Base-by-base conservation (phyloP, 2,113 vertebrate species). In the Gulo gulo region DNA sequence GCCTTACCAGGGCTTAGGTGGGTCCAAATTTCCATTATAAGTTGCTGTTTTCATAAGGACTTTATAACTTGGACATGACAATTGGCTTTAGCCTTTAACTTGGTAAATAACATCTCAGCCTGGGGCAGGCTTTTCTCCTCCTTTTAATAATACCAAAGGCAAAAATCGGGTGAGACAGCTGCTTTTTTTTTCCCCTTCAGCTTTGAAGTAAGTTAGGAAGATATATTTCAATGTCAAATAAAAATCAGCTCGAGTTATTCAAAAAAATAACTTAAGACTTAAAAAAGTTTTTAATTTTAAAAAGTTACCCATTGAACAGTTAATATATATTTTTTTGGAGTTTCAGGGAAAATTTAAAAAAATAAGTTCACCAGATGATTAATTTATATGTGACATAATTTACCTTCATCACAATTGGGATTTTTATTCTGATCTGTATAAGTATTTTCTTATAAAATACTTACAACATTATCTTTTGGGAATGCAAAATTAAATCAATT, bases 11-110 rank as follows among this genome's bases (percentile, higher is more conserved):
- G 97, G 61, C 52, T 97, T 96, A 93, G 83, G 78, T 83, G 94
- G 96, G 88, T 97, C 96, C 98, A 57, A 83, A 97, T 99, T 99
- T 99, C 98, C 98, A 98, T 98, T 98, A 98, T 76, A 98, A 98
- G 81, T n/a, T 97, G 57, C 92, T 98, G 65, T 98, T 98, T 98
- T 98, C 80, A 96, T 96, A 97, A 96, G 79, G 92, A 87, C 97
- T 97, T 98, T 97, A 96, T 94, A 98, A 98, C 96, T 98, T 98
- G 98, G 98, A 98, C 92, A 97, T 97, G 78, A 98, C 63, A 97
- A 93, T 39, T 97, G 98, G 96, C 94, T 98, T 94, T 94, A 83
- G 97, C 55, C 45, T 98, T 79, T 45, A 81, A 96, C 95, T 97
- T 97, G 91, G 97, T 98, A 98, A 98, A 98, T 97, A 97, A 97